Conservation (phyloP, 2,797 vertebrate species). For the Molossus alvarezi region DNA sequence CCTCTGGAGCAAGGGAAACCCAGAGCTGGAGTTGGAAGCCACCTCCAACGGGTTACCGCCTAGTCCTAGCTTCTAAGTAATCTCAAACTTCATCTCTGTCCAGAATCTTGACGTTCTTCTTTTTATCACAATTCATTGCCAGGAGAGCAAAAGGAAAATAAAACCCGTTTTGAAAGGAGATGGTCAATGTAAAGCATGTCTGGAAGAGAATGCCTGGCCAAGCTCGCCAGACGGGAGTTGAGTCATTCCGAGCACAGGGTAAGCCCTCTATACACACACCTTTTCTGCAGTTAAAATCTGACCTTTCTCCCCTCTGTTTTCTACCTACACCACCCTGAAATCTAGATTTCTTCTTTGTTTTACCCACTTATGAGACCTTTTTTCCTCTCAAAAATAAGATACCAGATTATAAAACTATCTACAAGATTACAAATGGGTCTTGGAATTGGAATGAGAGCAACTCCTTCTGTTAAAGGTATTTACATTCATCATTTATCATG, state of each 20-base stretch:
- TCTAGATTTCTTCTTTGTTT: neutral
- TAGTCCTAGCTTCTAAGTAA: slow-evolving; percentile 42
- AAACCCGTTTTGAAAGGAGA: slow-evolving; percentile 6
- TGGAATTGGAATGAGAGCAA: slow-evolving; percentile 25
- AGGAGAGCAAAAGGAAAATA: slow-evolving; percentile 52
- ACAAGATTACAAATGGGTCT: neutral
- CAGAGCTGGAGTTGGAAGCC: neutral
- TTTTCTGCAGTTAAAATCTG: slow-evolving; percentile 57
- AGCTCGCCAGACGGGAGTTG: slow-evolving; percentile 27
- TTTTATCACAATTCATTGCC: neutral
- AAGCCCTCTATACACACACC: neutral
- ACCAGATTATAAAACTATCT: neutral
- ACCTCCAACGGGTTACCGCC: neutral
- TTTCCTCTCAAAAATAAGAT: neutral
- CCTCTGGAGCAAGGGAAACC: neutral
- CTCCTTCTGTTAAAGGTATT: slow-evolving; percentile 18
- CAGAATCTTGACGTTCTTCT: slow-evolving; percentile 37
- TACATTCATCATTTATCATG: slow-evolving; percentile 59
- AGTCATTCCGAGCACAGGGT: slow-evolving; percentile 9
- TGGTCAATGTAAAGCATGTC: neutral
- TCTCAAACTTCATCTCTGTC: neutral
- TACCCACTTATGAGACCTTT: neutral
- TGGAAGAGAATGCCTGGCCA: slow-evolving; percentile 1
- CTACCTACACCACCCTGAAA: neutral
- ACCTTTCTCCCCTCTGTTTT: neutral